Base-by-base conservation (phyloP, 2,888 invertebrate species). In the Eustalomyia histrio region DNA sequence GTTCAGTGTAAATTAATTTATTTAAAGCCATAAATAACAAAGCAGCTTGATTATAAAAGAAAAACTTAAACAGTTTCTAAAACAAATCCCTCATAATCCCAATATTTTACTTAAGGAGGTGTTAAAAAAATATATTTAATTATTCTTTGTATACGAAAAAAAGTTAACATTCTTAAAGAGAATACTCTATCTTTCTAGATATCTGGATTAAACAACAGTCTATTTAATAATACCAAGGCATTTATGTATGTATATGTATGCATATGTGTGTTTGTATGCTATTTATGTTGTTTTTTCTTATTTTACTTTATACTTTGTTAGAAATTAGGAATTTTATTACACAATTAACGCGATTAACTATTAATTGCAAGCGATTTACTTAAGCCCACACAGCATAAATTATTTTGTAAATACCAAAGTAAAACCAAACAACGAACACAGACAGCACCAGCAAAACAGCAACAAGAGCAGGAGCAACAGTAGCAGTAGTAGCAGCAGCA, bases 321-420 rank as follows among this genome's bases (percentile, higher is more conserved):
- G 57, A 58, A 35, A 47, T 35, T 24, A 57, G 18, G 17, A 80
- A 61, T 80, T 81, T 79, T 65, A 79, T 83, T 79, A 76, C 18
- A 79, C 72, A 83, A 78, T 81, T 81, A 83, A 63, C 75, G 57
- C 71, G 72, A 80, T 83, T 83, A 78, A 69, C 81, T 72, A 80
- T 78, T 81, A 80, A 83, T 83, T 79, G 71, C 61, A 17, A 67
- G 57, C 65, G 74, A 78, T 81, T 71, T 75, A 71, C 78, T 81
- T 69, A 67, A 78, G 61, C 33, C 63, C 63, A 74, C 67, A 39
- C 24, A 53, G 61, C 55, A 78, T 73, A 78, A 80, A 80, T 69
- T 58, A 72, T 76, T 63, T 58, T 39, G n/a, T 10, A 58, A 76
- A 63, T 35, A 29, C 33, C 68, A 57, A 47, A 39, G 14, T 47